Base-by-base conservation (phyloP, 2,797 vertebrate species). In the Aplochiton taeniatus region DNA sequence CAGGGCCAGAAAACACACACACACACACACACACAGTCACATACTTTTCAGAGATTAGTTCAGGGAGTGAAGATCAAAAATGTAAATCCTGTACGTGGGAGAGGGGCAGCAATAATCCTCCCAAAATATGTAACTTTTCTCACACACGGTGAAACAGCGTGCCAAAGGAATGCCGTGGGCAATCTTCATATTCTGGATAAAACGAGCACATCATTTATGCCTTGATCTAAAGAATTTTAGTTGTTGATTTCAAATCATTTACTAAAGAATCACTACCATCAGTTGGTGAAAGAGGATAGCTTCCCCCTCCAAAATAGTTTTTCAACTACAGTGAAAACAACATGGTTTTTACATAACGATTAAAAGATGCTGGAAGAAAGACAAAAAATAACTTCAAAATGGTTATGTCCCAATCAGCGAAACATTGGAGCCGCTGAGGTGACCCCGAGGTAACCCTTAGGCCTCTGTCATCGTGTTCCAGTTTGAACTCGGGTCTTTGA, bases 51-150 rank as follows among this genome's bases (percentile, higher is more conserved):
- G 8, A 19, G 20, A 54, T 54, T 31, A 11, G 11, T 54, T 53
- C 52, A 53, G 18, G 19, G 19, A 8, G 52, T 19, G 11, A 53
- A 11, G 52, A 4, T 18, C 9, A 31, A 54, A 54, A 12, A 31
- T 54, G 52, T 4, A 54, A 31, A 12, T 53, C 51, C 17, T 53
- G 51, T 16, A 53, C 19, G 16, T 54, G 52, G 52, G 52, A 54
- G 52, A 10, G n/a, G 51, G 31, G 31, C 31, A 31, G 31, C 31
- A 31, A 31, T 31, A 54, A 54, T 54, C 19, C 17, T 1, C 1
- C 18, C 18, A 4, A 20, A 53, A 53, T 18, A 11, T 8, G 4
- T 5, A 31, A 31, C 31, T 54, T 54, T 9, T 12, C 18, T 54
- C 52, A 19, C 52, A 11, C 19, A 31, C 31, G 31, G 31, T 31